Percentiles rank a stretch among this genome's conserved stretches.
phyloP scores from a whole-genome alignment of 2,797 vertebrate species.

The Cossypha polioptera region DNA sequence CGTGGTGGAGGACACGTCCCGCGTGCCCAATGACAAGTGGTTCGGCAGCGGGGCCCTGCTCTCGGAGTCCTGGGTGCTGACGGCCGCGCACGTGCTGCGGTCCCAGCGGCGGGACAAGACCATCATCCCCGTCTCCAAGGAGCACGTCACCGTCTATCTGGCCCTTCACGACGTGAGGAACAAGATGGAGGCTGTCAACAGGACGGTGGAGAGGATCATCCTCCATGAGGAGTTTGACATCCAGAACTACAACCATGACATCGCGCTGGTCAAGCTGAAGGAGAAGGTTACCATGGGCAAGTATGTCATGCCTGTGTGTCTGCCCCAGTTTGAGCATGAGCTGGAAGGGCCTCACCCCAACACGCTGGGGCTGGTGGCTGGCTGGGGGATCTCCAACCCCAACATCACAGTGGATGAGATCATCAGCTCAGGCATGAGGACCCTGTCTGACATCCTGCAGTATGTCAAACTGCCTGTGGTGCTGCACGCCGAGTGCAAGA shows the following conservation, averaged over 20 bases:
- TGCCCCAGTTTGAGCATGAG: conserved; percentile 79
- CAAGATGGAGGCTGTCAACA: conserved; percentile 76
- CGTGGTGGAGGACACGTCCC: conserved; percentile 87
- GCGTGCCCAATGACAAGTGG: conserved; percentile 90
- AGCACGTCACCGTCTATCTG: conserved; percentile 85
- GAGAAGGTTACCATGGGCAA: conserved; percentile 77
- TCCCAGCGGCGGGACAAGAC: conserved; percentile 89
- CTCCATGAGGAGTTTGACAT: conserved; percentile 91
- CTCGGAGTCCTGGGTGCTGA: conserved; percentile 89
- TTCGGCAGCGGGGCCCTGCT: conserved; percentile 93
- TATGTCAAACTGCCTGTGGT: conserved; percentile 94
- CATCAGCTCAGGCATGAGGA: conserved; percentile 74
- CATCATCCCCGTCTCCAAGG: conserved; percentile 83
- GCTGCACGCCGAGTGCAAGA: conserved; percentile 85
- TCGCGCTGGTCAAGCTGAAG: conserved; percentile 88
- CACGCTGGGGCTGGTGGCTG: conserved; percentile 89
- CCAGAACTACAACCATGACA: conserved; percentile 92
- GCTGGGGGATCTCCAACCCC: conserved; percentile 92
- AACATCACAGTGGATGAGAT: conserved; percentile 80
- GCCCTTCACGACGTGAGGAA: conserved; percentile 83
- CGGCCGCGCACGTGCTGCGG: conserved; percentile 89
- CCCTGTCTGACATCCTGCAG: conserved; percentile 86
- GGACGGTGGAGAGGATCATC: conserved; percentile 81
- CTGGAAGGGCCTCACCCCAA: conserved; percentile 77
- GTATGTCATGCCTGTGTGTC: conserved; percentile 84